These are phyloP conservation scores for Nephrotoma guestfalica DNA, from an alignment of 2,888 invertebrate genomes.

Conservation along the genomic window DNA sequence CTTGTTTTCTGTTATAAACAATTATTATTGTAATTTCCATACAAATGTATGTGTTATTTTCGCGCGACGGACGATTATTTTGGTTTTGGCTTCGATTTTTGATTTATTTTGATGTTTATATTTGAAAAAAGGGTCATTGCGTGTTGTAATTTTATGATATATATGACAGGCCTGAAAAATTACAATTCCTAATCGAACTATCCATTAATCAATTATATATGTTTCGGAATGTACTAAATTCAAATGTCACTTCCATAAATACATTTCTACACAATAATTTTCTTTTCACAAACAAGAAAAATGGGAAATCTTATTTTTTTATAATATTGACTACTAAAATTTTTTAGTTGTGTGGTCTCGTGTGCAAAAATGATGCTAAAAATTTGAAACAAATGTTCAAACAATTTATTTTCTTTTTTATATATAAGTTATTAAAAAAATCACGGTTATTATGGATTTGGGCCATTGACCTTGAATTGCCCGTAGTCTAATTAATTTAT, in stretches of 20 bases:
- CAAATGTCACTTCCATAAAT: not conserved
- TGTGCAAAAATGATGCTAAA: not conserved
- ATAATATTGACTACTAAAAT: not conserved
- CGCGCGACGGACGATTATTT: not conserved
- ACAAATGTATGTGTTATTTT: not conserved
- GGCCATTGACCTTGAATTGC: not conserved
- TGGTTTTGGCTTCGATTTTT: not conserved
- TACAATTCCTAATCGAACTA: not conserved
- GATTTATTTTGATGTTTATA: not conserved
- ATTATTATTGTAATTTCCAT: not conserved
- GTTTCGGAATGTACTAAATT: not conserved
- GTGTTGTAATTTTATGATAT: not conserved
- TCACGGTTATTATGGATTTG: not conserved
- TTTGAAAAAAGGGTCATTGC: not conserved
- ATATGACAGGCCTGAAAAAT: not conserved
- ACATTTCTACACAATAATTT: not conserved
- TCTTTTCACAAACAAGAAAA: not conserved
- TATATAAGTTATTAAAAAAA: not conserved
- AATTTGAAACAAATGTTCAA: not conserved
- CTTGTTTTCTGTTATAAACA: not conserved
- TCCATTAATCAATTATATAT: not conserved
- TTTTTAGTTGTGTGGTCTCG: not conserved
- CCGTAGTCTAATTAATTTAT: not conserved
- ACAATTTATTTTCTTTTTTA: not conserved
- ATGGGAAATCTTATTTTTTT: not conserved